Base-by-base conservation (phyloP, 2,113 vertebrate species). In the Barbus barbus region DNA sequence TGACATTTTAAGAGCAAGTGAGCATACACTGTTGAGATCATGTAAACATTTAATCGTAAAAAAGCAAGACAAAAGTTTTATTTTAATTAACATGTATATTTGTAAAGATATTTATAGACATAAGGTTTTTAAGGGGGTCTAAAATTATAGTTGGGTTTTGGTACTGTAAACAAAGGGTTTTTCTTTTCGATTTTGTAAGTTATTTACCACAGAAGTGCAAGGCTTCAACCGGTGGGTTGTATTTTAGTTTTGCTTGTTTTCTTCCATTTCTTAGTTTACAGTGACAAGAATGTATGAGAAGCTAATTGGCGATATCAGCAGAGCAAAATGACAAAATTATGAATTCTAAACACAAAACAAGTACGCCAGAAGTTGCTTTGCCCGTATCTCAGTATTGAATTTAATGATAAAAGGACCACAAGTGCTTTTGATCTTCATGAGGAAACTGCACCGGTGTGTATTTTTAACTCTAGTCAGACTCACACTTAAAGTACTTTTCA, bases 21-120 rank as follows among this genome's bases (percentile, higher is more conserved):
- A n/a, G n/a, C n/a, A n/a, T n/a, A n/a, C n/a, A 95, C 94, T 95
- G 95, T 96, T 94, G 90, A 84, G 90, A 87, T 90, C 69, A 71
- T 94, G 91, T 93, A 92, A 92, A 92, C 92, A 94, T 95, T 93
- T 92, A 94, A 94, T 92, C 91, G 89, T 92, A 85, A 87, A 89
- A 89, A 94, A 93, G 92, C 93, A 92, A 94, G 93, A 94, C 92
- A 94, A 94, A 96, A 90, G 90, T 88, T 94, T 95, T 97, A 95
- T 94, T 93, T 94, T 93, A 94, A 87, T 95, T 96, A 96, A 95
- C 93, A 61, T 97, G 97, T 97, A 96, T 96, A 96, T 97, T 96
- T 97, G 97, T 98, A 97, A 97, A 97, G 95, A 93, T 98, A 97
- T 97, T 98, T 98, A 98, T 97, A 96, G 93, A 94, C 93, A 90